These are phyloP conservation scores for Sesamia nonagrioides DNA, from an alignment of 1,140 invertebrate species.

Conservation along the genomic window DNA sequence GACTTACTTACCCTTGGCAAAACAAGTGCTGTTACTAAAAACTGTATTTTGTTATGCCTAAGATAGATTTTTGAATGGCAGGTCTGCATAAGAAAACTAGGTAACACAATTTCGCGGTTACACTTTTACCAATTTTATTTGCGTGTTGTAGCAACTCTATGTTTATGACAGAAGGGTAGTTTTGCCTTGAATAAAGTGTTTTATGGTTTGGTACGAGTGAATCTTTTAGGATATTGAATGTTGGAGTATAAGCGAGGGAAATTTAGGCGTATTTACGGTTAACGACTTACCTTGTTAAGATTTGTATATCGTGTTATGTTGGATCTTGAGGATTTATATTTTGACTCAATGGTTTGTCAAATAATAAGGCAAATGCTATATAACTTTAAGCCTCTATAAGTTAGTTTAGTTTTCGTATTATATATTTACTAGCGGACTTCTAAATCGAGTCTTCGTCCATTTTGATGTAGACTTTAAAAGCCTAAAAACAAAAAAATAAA, in stretches of 20 bases:
- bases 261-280: slow-evolving; percentile 45
- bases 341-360: not conserved
- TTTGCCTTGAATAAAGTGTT: slow-evolving; percentile 1
- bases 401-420: no score
- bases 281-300: slow-evolving; percentile 50
- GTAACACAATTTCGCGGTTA: slow-evolving; percentile 40
- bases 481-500: no score
- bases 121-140: slow-evolving; percentile 17
- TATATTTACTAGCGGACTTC: no score
- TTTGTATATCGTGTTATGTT: slow-evolving; percentile 37
- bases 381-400: no score
- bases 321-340: slow-evolving; percentile 19
- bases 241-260: slow-evolving; percentile 39
- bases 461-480: no score
- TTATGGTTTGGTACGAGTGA: not conserved
- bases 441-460: no score
- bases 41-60: not conserved
- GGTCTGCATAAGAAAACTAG: slow-evolving; percentile 4
- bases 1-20: slow-evolving; percentile 49
- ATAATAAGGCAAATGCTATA: no score
- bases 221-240: slow-evolving; percentile 51
- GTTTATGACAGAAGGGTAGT: not conserved
- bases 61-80: not conserved
- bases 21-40: slow-evolving; percentile 6
- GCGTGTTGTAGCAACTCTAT: not conserved